Percentiles rank a stretch among this genome's conserved stretches.
Conservation (phyloP, 2,113 vertebrate genomes). For the Agapornis roseicollis region DNA sequence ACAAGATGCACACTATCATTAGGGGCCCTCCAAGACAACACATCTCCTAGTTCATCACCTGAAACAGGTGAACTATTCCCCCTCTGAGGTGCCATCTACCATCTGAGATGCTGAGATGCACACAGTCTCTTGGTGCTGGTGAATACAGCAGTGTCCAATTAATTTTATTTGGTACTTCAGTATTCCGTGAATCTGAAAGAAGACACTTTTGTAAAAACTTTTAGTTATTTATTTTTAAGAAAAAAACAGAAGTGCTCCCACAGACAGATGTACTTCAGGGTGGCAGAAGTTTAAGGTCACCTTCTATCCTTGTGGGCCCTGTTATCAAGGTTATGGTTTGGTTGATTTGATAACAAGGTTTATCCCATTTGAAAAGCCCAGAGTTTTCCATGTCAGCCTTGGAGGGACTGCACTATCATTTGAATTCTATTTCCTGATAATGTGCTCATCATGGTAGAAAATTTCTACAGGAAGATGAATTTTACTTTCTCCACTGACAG, state of each 20-base stretch:
- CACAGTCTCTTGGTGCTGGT: not conserved
- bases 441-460: slow-evolving; percentile 44
- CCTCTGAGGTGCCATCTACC: not conserved
- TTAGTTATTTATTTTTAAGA: not conserved
- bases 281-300: slow-evolving; percentile 19
- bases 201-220: not conserved
- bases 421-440: slow-evolving; percentile 54
- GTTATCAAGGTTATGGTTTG: not conserved
- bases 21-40: fast-evolving
- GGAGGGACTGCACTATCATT: slow-evolving; percentile 12
- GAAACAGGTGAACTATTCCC: not conserved
- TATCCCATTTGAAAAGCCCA: not conserved
- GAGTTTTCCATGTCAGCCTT: not conserved
- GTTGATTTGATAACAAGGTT: not conserved
- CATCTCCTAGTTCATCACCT: not conserved
- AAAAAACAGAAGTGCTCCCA: not conserved
- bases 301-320: not conserved
- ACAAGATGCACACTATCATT: fast-evolving
- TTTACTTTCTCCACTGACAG: slow-evolving; percentile 43
- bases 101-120: not conserved
- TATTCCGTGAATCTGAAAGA: not conserved
- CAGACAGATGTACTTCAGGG: not conserved
- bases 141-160: not conserved
- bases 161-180: not conserved
- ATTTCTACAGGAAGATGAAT: slow-evolving; percentile 53